Percentiles rank a stretch among this genome's conserved stretches.
Evolutionary conservation across 1,140 invertebrate species (phyloP).

Genomic region (Stratiolaelaps scimitus): DNA sequence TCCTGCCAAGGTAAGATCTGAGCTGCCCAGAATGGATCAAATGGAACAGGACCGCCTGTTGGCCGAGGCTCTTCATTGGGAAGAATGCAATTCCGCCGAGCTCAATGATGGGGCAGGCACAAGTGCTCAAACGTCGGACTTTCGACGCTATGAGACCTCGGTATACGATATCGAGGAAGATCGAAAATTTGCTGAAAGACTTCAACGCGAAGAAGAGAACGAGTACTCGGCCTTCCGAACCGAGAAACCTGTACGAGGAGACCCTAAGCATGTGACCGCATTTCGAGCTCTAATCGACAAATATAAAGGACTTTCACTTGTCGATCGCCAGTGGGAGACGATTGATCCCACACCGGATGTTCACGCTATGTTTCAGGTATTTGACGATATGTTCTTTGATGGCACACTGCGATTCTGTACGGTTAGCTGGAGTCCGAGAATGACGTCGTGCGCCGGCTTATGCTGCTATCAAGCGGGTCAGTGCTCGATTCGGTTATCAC

Average conservation of each 20-base stretch:
- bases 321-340: slow-evolving; percentile 55
- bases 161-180: slow-evolving; percentile 8
- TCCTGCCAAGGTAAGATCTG: no score
- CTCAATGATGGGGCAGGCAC: no score
- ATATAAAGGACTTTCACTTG: slow-evolving; percentile 39
- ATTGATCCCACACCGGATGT: slow-evolving; percentile 89
- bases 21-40: no score
- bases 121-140: no score
- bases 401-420: slow-evolving; percentile 54
- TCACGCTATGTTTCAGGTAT: slow-evolving; percentile 66
- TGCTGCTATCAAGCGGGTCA: slow-evolving; percentile 61
- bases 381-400: slow-evolving; percentile 75
- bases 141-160: no score
- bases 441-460: slow-evolving; percentile 79
- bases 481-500: slow-evolving; percentile 62
- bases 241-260: neutral
- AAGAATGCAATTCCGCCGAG: no score
- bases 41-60: no score
- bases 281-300: neutral
- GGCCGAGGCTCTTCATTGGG: no score
- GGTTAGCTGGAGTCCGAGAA: slow-evolving; percentile 80
- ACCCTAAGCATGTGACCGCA: no score
- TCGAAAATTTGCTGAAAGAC: slow-evolving; percentile 5
- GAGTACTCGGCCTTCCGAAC: neutral
- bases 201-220: slow-evolving; percentile 17